Evolutionary conservation across 2,113 vertebrate species (phyloP).

Genomic region (Baryphthengus martii): DNA sequence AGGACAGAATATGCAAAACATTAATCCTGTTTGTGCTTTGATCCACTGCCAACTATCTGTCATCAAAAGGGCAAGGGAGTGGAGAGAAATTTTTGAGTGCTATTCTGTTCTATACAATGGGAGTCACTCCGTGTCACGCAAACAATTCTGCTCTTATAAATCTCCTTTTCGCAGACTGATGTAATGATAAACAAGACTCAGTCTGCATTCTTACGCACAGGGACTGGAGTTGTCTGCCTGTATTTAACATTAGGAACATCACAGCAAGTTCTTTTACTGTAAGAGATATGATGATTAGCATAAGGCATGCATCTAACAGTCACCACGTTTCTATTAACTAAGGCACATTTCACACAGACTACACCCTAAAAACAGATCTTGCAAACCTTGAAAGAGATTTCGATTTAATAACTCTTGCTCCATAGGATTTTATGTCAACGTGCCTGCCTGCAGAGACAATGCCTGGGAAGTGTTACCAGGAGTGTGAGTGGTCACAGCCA

Average conservation of each 20-base stretch:
- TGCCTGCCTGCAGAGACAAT: not conserved
- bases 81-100: slow-evolving; percentile 19
- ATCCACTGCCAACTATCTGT: slow-evolving; percentile 53
- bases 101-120: slow-evolving; percentile 33
- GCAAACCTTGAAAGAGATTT: slow-evolving; percentile 4
- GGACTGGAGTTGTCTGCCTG: not conserved
- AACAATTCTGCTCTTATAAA: slow-evolving; percentile 17
- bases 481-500: not conserved
- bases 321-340: not conserved
- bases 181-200: slow-evolving; percentile 25
- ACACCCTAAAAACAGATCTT: slow-evolving; percentile 26
- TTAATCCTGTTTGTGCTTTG: slow-evolving; percentile 60
- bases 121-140: slow-evolving; percentile 20
- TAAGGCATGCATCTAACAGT: not conserved
- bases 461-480: not conserved
- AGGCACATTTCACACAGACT: slow-evolving; percentile 35
- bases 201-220: not conserved
- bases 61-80: slow-evolving; percentile 54
- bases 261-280: not conserved
- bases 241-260: not conserved
- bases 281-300: not conserved
- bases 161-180: slow-evolving; percentile 34
- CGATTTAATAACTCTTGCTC: not conserved
- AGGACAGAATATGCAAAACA: slow-evolving; percentile 65
- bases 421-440: not conserved